Base-by-base conservation (phyloP, 2,797 vertebrate genomes). In the Sebastolobus alascanus region DNA sequence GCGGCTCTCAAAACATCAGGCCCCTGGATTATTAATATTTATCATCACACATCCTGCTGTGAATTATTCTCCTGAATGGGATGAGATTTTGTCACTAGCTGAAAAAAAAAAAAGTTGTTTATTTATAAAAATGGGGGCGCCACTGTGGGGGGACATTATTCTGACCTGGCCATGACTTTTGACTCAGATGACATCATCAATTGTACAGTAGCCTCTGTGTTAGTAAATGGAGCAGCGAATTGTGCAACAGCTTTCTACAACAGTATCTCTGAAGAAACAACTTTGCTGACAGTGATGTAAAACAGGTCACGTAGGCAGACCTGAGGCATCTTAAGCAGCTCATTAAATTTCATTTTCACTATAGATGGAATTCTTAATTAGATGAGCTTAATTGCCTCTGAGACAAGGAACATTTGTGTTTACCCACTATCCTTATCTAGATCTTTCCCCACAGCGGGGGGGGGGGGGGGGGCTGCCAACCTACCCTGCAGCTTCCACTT, bases 1-100 rank as follows among this genome's bases (percentile, higher is more conserved):
- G 89, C 1, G 68, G 72, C 83, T 93, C 89, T 88, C 93, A 92
- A 93, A 94, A 93, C 92, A 94, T 79, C 11, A 61, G 87, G 71
- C 83, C 80, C 43, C 46, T 79, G 63, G 70, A 92, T 95, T 92
- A 95, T 94, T 94, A 94, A 95, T 95, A 94, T 94, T 95, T 95
- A 94, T 91, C 77, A 91, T 87, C 87, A 79, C 85, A 87, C 94
- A 93, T 94, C 94, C 94, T 94, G 93, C 90, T 74, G 14, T 78
- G 87, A 87, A 91, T 91, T 92, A 94, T 92, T 93, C 88, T 84
- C 80, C 70, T 83, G 77, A 92, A 92, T 78, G 73, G 90, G 88
- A 94, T 90, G 90, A 84, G 82, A 91, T 90, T 91, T 90, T 90
- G 88, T 91, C 89, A 91, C 84, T 25, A 67, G 82, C 69, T 76